Evolutionary conservation across 2,888 invertebrate species (phyloP), one percentile per base, ranked within the genome.

Genomic region (Hymenopus coronatus): DNA sequence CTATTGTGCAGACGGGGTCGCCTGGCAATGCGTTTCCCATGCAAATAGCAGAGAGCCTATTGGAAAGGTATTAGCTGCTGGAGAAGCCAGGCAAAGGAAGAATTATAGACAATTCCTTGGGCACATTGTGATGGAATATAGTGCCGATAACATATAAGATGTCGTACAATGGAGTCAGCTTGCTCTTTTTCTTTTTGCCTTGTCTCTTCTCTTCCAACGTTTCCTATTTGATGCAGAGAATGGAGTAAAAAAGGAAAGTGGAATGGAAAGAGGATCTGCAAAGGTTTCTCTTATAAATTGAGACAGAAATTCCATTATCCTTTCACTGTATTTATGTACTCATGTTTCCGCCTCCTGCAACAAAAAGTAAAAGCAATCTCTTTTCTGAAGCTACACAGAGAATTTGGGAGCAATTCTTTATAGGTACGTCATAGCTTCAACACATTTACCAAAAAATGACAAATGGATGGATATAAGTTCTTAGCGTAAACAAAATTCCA

Each of bases 41-140:
- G 90, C 88, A 90, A 90, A 90, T 89, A 86, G 85, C 89, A 70
- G 87, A 70, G 87, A 70, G 83, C 82, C 88, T 84, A 90, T 88
- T 89, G 90, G 90, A 89, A 90, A 90, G 89, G 90, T 90, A 90
- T 90, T 90, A 90, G 89, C 89, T 86, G 88, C 89, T 85, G 84
- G 84, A 88, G 87, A 89, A 83, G 33, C 54, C 30, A 30, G 54
- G 83, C n/a, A 83, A 84, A 84, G 27, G 81, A 33, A 28, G 84
- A 30, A 28, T 54, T 84, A 84, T 28, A 88, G 81, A 85, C 88
- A 84, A 84, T 84, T 84, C 54, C 70, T 28, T n/a, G 85, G 20
- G 33, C 28, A 54, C 81, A 84, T 83, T 81, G 88, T 88, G 88
- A 46, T 54, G 84, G 40, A 54, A 83, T 30, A 88, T 87, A 86